These are phyloP conservation scores for Halesus radiatus DNA, from an alignment of 1,140 invertebrate species.

Conservation along the genomic window DNA sequence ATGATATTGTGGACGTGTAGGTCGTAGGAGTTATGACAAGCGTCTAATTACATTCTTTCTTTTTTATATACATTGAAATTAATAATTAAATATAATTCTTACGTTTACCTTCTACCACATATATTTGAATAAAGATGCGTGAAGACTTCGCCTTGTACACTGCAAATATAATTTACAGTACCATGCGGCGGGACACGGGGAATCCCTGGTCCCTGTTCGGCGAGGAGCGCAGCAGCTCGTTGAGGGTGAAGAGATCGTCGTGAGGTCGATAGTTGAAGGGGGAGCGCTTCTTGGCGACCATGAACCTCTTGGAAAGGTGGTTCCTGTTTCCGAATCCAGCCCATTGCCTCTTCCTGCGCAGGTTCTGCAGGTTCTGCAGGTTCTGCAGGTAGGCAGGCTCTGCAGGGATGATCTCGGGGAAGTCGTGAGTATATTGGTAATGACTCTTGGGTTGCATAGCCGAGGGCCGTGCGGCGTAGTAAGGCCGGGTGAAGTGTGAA, in stretches of 20 bases:
- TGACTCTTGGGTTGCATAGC: constrained; percentile 37
- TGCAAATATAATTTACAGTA: constrained; percentile 62
- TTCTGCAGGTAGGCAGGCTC: constrained; percentile 57
- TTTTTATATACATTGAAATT: not conserved
- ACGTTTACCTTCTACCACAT: not conserved
- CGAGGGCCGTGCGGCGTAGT: constrained; percentile 34
- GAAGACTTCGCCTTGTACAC: not conserved
- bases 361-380: constrained; percentile 63
- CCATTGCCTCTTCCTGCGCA: constrained; percentile 67
- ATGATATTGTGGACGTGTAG: no score
- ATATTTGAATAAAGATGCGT: not conserved
- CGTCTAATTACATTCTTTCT: not conserved
- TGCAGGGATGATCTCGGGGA: constrained; percentile 62
- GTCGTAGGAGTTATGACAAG: no score
- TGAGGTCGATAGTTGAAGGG: constrained; percentile 63
- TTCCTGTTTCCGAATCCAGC: constrained; percentile 61
- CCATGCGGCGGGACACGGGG: constrained; percentile 67
- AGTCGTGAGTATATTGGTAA: constrained; percentile 58
- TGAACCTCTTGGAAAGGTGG: constrained; percentile 63
- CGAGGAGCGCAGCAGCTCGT: constrained; percentile 66
- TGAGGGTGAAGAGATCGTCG: constrained; percentile 68
- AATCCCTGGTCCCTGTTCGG: constrained; percentile 66
- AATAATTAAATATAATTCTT: constrained; percentile 4
- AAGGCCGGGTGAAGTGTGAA: constrained; percentile 54
- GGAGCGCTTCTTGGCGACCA: constrained; percentile 68